Evolutionary conservation across 2,113 vertebrate genomes (phyloP).

Genomic region (Isichthys henryi): DNA sequence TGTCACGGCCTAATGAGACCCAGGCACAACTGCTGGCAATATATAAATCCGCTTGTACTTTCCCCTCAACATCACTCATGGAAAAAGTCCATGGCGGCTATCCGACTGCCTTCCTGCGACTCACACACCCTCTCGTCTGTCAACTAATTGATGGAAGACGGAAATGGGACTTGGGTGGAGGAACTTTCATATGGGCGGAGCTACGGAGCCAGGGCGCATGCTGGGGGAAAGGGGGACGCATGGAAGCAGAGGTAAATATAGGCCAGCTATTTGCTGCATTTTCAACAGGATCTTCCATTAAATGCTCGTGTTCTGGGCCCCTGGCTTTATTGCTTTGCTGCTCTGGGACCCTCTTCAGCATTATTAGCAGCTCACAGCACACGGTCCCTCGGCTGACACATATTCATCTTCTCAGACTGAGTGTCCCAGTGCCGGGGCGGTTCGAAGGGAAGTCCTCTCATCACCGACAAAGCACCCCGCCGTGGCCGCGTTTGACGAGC

Average conservation of each 20-base stretch:
- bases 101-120: neutral
- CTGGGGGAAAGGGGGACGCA: conserved; percentile 23
- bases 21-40: neutral
- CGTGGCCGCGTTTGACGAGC: neutral
- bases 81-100: neutral
- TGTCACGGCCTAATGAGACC: neutral
- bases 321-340: conserved; percentile 67
- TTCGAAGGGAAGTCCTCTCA: neutral
- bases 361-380: conserved; percentile 66
- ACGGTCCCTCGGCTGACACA: conserved; percentile 55
- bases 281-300: conserved; percentile 50
- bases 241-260: conserved; percentile 60
- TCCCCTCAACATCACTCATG: neutral
- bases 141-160: neutral
- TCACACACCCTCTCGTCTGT: neutral
- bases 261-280: conserved; percentile 46
- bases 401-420: conserved; percentile 45
- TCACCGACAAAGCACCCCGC: neutral
- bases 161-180: neutral
- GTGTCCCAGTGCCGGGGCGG: neutral
- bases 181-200: neutral
- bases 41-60: neutral
- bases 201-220: conserved; percentile 22
- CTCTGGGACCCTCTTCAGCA: conserved; percentile 60
- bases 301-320: conserved; percentile 54